phyloP scores from a whole-genome alignment of 2,888 invertebrate species.

The Hermodice carunculata region DNA sequence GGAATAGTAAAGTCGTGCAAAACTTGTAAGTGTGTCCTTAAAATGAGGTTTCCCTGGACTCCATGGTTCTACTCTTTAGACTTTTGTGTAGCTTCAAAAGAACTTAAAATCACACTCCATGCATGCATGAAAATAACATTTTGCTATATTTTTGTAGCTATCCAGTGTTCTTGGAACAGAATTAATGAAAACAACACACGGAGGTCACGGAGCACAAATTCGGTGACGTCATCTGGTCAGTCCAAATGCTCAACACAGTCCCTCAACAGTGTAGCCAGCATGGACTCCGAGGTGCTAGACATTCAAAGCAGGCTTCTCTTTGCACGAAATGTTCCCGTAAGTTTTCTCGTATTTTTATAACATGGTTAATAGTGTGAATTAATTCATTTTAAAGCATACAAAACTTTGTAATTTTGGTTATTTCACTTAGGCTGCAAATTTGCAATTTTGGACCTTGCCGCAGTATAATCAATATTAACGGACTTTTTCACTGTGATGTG shows the following conservation, averaged over 20 bases:
- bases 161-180: conserved; percentile 11
- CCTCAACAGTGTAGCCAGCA: conserved; percentile 26
- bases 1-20: too few species aligned
- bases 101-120: background rate
- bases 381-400: too few species aligned
- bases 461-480: too few species aligned
- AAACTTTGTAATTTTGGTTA: too few species aligned
- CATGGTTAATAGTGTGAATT: too few species aligned
- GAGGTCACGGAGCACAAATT: background rate
- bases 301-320: conserved; percentile 63
- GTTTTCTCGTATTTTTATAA: too few species aligned
- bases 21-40: too few species aligned
- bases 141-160: conserved; percentile 6
- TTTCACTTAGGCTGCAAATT: too few species aligned
- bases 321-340: conserved; percentile 44
- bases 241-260: conserved; percentile 2
- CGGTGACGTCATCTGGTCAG: background rate
- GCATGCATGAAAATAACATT: background rate
- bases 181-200: conserved; percentile 1
- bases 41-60: too few species aligned
- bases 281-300: conserved; percentile 58
- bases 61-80: background rate
- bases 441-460: too few species aligned
- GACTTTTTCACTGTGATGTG: too few species aligned
- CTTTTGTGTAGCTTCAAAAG: background rate